Percentiles rank a stretch among this genome's conserved stretches.
Evolutionary conservation across 2,113 vertebrate species (phyloP).

Genomic region (Sitta europaea): DNA sequence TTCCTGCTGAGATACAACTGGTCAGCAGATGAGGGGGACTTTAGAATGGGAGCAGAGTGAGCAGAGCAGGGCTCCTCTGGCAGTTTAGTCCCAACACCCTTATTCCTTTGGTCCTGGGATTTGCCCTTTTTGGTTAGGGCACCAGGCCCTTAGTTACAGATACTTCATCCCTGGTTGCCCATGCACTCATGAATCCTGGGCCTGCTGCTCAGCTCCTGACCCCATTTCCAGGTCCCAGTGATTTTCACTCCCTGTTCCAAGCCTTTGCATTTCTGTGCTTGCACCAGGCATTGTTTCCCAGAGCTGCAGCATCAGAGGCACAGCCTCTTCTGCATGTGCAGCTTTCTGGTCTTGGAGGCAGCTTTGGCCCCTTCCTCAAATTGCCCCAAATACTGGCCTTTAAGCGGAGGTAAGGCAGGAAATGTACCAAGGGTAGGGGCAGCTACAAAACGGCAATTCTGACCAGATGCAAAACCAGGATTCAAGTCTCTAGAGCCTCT

Average conservation of each 20-base stretch:
- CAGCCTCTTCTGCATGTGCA: background rate
- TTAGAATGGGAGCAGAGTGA: background rate
- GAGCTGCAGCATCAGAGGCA: background rate
- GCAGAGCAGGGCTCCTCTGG: background rate
- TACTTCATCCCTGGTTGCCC: background rate
- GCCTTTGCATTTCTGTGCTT: background rate
- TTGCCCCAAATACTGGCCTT: background rate
- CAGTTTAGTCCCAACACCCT: background rate
- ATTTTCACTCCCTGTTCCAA: background rate
- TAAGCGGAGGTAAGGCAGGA: background rate
- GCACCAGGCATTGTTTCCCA: background rate
- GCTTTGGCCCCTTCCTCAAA: background rate
- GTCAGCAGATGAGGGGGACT: background rate
- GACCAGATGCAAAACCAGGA: background rate
- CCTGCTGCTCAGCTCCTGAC: background rate
- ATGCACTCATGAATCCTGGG: background rate
- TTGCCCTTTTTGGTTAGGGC: background rate
- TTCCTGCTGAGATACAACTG: background rate
- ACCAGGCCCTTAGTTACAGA: background rate
- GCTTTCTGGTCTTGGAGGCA: background rate
- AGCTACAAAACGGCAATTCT: background rate
- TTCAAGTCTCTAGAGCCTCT: background rate
- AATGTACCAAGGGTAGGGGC: background rate
- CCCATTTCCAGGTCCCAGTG: background rate
- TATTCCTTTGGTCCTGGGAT: background rate